These are phyloP conservation scores for Protula sp. DNA, from an alignment of 2,888 invertebrate genomes.

Conservation along the genomic window DNA sequence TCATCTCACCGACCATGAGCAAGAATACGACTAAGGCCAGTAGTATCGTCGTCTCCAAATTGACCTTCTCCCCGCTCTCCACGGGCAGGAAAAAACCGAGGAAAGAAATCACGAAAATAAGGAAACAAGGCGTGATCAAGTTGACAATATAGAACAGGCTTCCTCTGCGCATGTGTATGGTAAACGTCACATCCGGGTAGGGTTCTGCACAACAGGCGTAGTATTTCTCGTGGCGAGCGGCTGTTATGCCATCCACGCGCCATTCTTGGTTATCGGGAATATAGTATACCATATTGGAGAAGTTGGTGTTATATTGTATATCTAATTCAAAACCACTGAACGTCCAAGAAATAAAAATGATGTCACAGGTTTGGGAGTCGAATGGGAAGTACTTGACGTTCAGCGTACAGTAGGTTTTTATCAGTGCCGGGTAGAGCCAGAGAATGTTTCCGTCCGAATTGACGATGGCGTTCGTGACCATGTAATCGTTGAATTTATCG, in stretches of 20 bases:
- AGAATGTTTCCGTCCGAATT: slow-evolving; percentile 55
- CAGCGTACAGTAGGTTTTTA: slow-evolving; percentile 56
- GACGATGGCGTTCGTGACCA: slow-evolving; percentile 56
- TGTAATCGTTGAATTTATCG: slow-evolving; percentile 32
- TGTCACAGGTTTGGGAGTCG: slow-evolving; percentile 55
- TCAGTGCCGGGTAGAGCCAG: slow-evolving; percentile 57
- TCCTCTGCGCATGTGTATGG: slow-evolving; percentile 31
- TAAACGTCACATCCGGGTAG: slow-evolving; percentile 35
- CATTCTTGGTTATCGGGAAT: slow-evolving; percentile 79
- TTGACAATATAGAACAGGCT: slow-evolving; percentile 34
- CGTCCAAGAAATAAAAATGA: slow-evolving; percentile 58
- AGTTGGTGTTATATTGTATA: slow-evolving; percentile 23
- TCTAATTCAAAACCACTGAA: slow-evolving; percentile 53
- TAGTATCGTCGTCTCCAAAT: slow-evolving; percentile 31
- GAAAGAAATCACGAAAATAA: slow-evolving; percentile 33
- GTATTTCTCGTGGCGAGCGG: slow-evolving; percentile 22
- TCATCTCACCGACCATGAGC: slow-evolving; percentile 31
- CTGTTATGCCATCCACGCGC: slow-evolving; percentile 28
- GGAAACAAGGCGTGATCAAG: slow-evolving; percentile 32
- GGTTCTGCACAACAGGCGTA: slow-evolving; percentile 34
- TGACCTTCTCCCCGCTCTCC: slow-evolving; percentile 33
- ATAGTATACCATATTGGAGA: slow-evolving; percentile 57
- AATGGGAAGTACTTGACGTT: slow-evolving; percentile 58
- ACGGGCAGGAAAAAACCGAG: slow-evolving; percentile 35
- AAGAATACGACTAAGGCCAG: slow-evolving; percentile 31